Conservation (phyloP, 2,888 invertebrate species). For the Apotomis betuletana region DNA sequence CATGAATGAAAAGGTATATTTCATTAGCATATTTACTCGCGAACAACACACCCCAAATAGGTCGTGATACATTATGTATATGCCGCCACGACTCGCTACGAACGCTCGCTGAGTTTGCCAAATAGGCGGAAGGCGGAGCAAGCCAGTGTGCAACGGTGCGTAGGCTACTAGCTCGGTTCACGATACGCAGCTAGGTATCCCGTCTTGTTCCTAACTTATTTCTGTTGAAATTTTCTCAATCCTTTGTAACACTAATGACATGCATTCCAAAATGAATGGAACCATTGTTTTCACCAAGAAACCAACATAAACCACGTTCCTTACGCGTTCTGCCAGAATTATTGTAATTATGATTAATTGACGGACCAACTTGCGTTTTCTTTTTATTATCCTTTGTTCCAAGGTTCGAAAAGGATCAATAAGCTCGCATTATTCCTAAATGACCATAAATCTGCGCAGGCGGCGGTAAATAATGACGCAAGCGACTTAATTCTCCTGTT, state of each 20-base stretch:
- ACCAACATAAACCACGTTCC: neutral
- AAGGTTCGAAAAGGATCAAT: constrained; percentile 25
- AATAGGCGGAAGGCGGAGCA: too few relatives aligned
- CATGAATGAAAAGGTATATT: too few relatives aligned
- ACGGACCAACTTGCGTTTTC: constrained; percentile 22
- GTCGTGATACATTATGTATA: too few relatives aligned
- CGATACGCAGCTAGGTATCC: too few relatives aligned
- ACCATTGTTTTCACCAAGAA: neutral
- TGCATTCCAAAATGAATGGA: neutral
- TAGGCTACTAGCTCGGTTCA: too few relatives aligned
- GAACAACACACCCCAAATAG: too few relatives aligned
- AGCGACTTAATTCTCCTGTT: neutral
- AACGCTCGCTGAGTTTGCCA: too few relatives aligned
- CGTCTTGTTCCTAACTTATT: neutral
- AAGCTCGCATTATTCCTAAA: constrained; percentile 27
- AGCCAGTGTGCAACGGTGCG: too few relatives aligned
- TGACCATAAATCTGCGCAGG: constrained; percentile 7
- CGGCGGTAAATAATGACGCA: neutral
- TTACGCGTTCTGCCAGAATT: neutral
- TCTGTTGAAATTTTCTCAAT: neutral
- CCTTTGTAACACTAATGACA: too few relatives aligned
- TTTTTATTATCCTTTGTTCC: constrained; percentile 30
- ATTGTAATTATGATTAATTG: constrained; percentile 31
- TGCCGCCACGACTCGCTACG: too few relatives aligned
- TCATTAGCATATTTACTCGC: too few relatives aligned